phyloP scores from a whole-genome alignment of 2,113 vertebrate species.

The Colossoma macropomum region DNA sequence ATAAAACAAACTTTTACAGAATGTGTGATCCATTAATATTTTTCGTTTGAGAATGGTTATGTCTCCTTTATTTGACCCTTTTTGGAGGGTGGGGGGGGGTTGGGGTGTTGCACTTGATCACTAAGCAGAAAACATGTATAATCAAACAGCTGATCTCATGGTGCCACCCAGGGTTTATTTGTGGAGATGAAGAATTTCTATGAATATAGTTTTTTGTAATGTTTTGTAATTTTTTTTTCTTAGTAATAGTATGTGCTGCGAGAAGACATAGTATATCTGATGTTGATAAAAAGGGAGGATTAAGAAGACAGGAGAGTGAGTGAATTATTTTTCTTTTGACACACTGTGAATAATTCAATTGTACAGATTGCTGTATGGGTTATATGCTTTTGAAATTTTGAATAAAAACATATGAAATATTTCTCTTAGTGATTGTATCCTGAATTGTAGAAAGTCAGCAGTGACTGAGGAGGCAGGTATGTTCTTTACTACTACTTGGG shows the following conservation, averaged over 20 bases:
- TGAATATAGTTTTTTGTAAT: slow-evolving; percentile 98
- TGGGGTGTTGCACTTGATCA: slow-evolving; percentile 59
- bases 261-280: slow-evolving; percentile 87
- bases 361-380: slow-evolving; percentile 99
- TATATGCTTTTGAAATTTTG: slow-evolving; percentile 97
- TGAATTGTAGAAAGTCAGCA: neutral
- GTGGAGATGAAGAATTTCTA: slow-evolving; percentile 97
- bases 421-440: slow-evolving; percentile 45
- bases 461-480: neutral
- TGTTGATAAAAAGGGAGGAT: slow-evolving; percentile 75
- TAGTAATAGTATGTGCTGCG: slow-evolving; percentile 94
- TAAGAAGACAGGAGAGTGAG: slow-evolving; percentile 77
- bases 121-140: slow-evolving; percentile 69
- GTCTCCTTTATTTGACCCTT: slow-evolving; percentile 53
- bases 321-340: slow-evolving; percentile 93
- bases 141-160: slow-evolving; percentile 70
- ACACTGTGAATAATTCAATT: slow-evolving; percentile 99
- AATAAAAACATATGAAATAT: slow-evolving; percentile 84
- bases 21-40: slow-evolving; percentile 14
- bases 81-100: slow-evolving; percentile 23
- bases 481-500: too few relatives aligned
- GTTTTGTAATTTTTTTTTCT: slow-evolving; percentile 94
- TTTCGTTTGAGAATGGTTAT: slow-evolving; percentile 40
- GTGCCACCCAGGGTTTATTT: slow-evolving; percentile 88
- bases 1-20: slow-evolving; percentile 54